These are phyloP conservation scores for Tragelaphus eurycerus DNA, from an alignment of 2,797 vertebrate species.

Conservation along the genomic window DNA sequence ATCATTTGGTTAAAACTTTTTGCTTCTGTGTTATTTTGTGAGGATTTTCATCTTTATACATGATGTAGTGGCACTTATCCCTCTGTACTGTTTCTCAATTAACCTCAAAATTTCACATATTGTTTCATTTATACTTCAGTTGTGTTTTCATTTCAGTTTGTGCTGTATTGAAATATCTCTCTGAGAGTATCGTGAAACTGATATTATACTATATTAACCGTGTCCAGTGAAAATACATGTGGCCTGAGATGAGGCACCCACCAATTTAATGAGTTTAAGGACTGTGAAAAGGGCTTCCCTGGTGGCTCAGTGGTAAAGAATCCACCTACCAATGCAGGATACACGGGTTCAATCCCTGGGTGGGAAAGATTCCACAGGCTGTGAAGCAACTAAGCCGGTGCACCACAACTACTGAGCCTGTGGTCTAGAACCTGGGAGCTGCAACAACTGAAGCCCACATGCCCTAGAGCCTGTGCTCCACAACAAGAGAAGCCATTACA, in stretches of 20 bases:
- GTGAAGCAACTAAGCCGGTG: accelerated
- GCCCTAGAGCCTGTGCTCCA: neutral
- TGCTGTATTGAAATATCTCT: neutral
- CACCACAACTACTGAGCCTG: neutral
- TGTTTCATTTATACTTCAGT: neutral
- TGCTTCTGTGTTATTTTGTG: neutral
- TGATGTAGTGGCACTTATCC: neutral
- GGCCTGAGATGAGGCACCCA: neutral
- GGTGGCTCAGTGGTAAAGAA: neutral
- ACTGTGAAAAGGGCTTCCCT: neutral
- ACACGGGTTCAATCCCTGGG: neutral
- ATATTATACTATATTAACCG: neutral
- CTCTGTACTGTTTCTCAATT: neutral
- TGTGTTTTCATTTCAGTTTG: neutral
- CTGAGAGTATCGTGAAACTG: neutral
- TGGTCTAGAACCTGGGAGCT: neutral
- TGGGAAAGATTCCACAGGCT: neutral
- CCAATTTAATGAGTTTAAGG: neutral
- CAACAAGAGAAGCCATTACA: neutral
- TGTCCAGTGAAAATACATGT: neutral
- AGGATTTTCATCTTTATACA: neutral
- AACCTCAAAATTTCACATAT: neutral
- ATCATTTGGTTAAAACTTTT: neutral
- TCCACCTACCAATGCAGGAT: neutral
- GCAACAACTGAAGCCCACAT: neutral